phyloP scores from a whole-genome alignment of 2,888 invertebrate genomes.

The Sisyra nigra region DNA sequence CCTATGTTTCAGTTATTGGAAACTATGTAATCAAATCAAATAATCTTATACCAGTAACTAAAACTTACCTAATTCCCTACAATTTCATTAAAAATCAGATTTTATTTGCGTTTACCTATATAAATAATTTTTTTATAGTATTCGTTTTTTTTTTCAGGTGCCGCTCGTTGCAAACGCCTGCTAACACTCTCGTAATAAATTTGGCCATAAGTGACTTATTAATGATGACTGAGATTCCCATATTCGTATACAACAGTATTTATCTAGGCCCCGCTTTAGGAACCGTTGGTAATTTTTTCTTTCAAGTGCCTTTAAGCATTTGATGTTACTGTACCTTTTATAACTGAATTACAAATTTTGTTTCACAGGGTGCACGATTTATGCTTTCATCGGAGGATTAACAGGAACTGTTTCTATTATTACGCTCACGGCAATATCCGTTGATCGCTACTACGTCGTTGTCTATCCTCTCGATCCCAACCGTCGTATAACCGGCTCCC shows the following conservation, averaged over 20 bases:
- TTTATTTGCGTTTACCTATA: too few species aligned
- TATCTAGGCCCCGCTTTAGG: constrained; percentile 57
- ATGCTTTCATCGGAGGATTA: constrained; percentile 66
- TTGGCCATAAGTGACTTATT: constrained; percentile 58
- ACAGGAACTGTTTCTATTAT: constrained; percentile 70
- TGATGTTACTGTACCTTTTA: not conserved
- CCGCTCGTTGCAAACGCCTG: constrained; percentile 52
- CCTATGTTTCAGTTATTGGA: too few species aligned
- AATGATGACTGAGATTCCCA: constrained; percentile 54
- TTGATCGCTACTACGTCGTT: constrained; percentile 71
- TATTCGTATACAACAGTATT: constrained; percentile 60
- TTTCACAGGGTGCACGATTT: constrained; percentile 54
- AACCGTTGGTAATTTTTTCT: constrained; percentile 37
- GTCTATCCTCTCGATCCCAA: constrained; percentile 58
- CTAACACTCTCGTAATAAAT: constrained; percentile 58
- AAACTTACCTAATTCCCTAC: too few species aligned
- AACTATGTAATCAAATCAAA: too few species aligned
- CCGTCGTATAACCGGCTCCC: constrained; percentile 40
- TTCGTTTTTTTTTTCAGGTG: constrained; percentile 36
- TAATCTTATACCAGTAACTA: too few species aligned
- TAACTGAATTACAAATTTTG: not conserved
- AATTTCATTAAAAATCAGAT: too few species aligned
- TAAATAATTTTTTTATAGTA: too few species aligned
- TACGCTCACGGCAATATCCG: constrained; percentile 60
- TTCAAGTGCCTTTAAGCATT: not conserved